phyloP scores from a whole-genome alignment of 2,113 vertebrate genomes.

The Myodes glareolus region DNA sequence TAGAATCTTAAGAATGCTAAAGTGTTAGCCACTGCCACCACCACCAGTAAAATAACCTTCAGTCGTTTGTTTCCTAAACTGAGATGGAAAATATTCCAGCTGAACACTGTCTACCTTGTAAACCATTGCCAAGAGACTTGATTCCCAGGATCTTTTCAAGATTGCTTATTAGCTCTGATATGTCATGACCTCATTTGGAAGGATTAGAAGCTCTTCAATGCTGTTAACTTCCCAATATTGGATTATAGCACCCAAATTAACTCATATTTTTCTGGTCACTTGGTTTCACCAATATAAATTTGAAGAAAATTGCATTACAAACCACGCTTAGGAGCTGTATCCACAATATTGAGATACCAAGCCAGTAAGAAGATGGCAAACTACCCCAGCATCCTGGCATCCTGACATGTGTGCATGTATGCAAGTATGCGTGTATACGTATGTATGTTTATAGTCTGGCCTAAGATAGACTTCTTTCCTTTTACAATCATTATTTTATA shows the following conservation, averaged over 20 bases:
- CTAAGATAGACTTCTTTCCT: conserved; percentile 9
- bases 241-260: conserved; percentile 74
- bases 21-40: not conserved
- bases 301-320: conserved; percentile 74
- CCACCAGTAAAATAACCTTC: conserved; percentile 29
- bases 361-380: conserved; percentile 52
- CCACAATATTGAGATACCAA: conserved; percentile 65
- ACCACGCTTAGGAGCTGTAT: conserved; percentile 54
- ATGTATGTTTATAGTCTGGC: not conserved
- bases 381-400: not conserved
- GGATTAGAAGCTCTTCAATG: conserved; percentile 68
- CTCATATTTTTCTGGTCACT: conserved; percentile 76
- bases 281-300: conserved; percentile 75
- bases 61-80: conserved; percentile 40
- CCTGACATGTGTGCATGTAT: not conserved
- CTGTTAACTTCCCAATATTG: conserved; percentile 72
- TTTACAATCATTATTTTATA: conserved; percentile 26
- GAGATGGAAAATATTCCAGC: conserved; percentile 45
- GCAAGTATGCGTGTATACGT: not conserved
- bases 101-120: conserved; percentile 9
- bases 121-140: conserved; percentile 52
- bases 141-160: conserved; percentile 70
- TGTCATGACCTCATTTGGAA: conserved; percentile 72
- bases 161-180: conserved; percentile 63
- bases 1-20: conserved; percentile 18